Evolutionary conservation across 2,797 vertebrate species (phyloP).

Genomic region (Pangasius krempfi): DNA sequence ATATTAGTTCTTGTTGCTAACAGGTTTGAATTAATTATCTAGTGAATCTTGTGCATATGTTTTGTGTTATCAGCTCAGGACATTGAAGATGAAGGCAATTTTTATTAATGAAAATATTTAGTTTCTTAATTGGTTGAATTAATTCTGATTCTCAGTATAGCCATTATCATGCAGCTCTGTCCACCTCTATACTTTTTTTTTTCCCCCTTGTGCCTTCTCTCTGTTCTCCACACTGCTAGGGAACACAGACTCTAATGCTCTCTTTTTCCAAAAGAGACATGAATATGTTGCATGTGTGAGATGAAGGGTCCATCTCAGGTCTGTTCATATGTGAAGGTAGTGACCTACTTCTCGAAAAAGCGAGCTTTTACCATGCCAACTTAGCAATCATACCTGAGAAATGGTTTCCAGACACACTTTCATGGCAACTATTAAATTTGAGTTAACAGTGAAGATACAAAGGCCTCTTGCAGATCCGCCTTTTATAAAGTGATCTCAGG

Average conservation of each 20-base stretch:
- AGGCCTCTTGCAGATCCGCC: constrained; percentile 8
- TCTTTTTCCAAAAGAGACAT: neutral
- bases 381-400: neutral
- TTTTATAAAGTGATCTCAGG: neutral
- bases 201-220: neutral
- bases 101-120: neutral
- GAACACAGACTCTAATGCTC: neutral
- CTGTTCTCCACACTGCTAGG: neutral
- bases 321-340: neutral
- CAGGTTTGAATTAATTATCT: neutral
- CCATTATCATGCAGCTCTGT: neutral
- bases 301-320: neutral
- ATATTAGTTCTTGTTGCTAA: neutral
- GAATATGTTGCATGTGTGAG: neutral
- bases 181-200: neutral
- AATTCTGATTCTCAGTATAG: neutral
- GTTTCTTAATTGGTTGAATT: neutral
- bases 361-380: neutral
- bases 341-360: constrained; percentile 2
- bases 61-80: neutral
- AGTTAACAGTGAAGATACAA: constrained; percentile 34
- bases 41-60: neutral
- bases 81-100: neutral
- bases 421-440: constrained; percentile 49
- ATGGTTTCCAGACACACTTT: neutral